Base-by-base conservation (phyloP, 2,113 vertebrate species). In the Oostethus manadensis region DNA sequence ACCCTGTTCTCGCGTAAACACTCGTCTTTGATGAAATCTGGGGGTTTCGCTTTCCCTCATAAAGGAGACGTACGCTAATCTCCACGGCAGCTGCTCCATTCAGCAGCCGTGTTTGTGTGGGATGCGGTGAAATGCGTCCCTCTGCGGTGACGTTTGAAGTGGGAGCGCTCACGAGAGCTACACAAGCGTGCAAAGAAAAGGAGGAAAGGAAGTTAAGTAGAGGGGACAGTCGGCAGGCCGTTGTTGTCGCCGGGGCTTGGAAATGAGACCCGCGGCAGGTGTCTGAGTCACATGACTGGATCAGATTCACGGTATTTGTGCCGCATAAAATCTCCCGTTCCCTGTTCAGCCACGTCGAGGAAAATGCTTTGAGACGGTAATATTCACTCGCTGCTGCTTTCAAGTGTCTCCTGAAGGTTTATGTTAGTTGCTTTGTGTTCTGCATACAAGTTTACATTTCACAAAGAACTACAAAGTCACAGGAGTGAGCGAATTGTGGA, bases 21-120 rank as follows among this genome's bases (percentile, higher is more conserved):
- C 85, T 69, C 43, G 64, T 80, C 82, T 88, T 88, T 88, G 84
- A 89, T 85, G 78, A 78, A 79, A 80, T 70, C 78, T 73, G 73
- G 79, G 74, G 73, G 79, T 73, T 74, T 80, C 38, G 35, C 77
- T 87, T 86, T 70, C 26, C 47, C 69, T 79, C 65, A 81, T 80
- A 82, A 84, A 77, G 75, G 79, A 79, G 80, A 86, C 73, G 63
- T 73, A 78, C 64, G 78, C 80, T 88, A 87, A 88, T 87, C 86
- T 86, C 76, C 59, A 43, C 60, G 80, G 85, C 89, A 90, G 89
- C 87, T 90, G 89, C 71, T 80, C 80, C 73, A 88, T 88, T 89
- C 84, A 87, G 44, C 55, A 71, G 76, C 71, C 15, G 60, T 54
- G 61, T 35, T 46, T 51, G 66, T 57, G 51, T 59, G 49, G 59